Evolutionary conservation across 2,113 vertebrate species (phyloP), one percentile per base, ranked within the genome.

Genomic region (Cathartes aura): DNA sequence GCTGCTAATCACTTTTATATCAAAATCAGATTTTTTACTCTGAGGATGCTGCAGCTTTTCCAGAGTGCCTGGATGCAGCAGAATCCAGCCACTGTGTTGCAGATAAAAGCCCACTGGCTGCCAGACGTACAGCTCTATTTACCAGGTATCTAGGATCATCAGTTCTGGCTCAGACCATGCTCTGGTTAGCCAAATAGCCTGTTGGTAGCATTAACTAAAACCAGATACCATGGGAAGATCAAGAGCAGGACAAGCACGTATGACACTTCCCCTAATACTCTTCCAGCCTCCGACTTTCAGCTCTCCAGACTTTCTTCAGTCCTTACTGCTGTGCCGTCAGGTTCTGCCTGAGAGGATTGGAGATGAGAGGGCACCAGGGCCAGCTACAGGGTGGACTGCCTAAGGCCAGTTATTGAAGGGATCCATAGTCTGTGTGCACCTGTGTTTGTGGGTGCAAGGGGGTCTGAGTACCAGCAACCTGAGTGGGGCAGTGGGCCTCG

Each of bases 361-460:
- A 48, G 43, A 26, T 1, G 5, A 53, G 27, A 84, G 22, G 7
- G 11, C 40, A 20, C 38, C 18, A 53, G 56, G 38, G 32, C 22
- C 58, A 80, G 73, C 45, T 72, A 16, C 42, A 23, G 47, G 29
- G 19, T 24, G 13, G 11, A n/a, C 12, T 50, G 59, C 63, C n/a
- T 12, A 47, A 40, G 48, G 59, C 5, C 23, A 6, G 27, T 36
- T 53, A 50, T 1, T 23, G 67, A 76, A 59, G 8, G 5, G 43
- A 72, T 29, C 29, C 2, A 1, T 3, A 38, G 26, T 11, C 34
- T 38, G 6, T 36, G 27, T 4, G 15, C 4, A 1, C 8, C 47
- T 22, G 9, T n/a, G 53, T 58, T 45, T 52, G 29, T 20, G 58
- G 24, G 17, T 30, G 34, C 82, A 63, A 45, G 68, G 42, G 22